A percentile compares a stretch with the other conserved stretches of the same genome.
Conservation (phyloP, 2,888 invertebrate species). For the Theodoxus fluviatilis region DNA sequence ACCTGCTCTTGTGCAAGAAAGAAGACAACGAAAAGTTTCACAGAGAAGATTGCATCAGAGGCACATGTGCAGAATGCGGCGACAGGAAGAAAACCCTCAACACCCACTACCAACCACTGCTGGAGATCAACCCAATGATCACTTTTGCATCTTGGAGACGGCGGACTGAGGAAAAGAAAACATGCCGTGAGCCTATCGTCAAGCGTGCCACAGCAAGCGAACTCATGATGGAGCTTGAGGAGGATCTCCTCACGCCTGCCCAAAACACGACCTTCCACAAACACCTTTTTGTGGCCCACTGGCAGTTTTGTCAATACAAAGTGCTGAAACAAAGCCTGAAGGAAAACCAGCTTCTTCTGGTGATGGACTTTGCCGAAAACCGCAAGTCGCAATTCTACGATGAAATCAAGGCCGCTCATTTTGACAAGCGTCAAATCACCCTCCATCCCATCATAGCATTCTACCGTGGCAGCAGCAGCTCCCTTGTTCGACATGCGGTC, state of each 20-base stretch:
- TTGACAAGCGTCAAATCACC: conserved; percentile 17
- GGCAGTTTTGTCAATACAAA: conserved; percentile 20
- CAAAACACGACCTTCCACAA: neutral
- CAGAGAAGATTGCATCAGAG: neutral
- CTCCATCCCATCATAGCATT: conserved; percentile 15
- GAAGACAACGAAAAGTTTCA: neutral
- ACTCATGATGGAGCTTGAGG: neutral
- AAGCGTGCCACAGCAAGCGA: neutral
- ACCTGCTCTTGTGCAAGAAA: neutral
- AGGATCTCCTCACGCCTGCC: neutral
- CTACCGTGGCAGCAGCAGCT: neutral
- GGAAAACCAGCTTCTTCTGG: conserved; percentile 3
- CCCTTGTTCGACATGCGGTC: neutral
- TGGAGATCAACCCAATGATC: neutral
- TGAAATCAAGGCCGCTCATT: conserved; percentile 17
- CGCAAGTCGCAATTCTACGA: conserved; percentile 9
- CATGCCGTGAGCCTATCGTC: no score
- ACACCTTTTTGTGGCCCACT: conserved; percentile 1
- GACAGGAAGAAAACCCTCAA: neutral
- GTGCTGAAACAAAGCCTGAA: neutral
- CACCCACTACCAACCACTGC: neutral
- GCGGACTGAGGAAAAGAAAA: neutral
- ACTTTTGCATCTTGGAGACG: neutral
- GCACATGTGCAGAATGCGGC: neutral
- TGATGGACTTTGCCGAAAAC: conserved; percentile 22